phyloP scores from a whole-genome alignment of 2,797 vertebrate genomes.

The Dendrocincla tyrannina region DNA sequence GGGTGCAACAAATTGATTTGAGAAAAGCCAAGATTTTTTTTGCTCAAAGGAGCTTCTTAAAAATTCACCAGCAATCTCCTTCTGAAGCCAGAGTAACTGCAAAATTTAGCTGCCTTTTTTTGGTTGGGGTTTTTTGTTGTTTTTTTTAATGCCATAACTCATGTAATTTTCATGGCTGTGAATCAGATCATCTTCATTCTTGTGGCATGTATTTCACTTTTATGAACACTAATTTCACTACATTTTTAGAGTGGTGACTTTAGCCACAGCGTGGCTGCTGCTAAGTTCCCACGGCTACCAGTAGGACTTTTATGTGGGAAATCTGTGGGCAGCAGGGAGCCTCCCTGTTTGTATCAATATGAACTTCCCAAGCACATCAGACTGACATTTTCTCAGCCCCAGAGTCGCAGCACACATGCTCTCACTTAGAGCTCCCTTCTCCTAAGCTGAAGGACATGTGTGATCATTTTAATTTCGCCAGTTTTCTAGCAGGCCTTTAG shows the following conservation, averaged over 20 bases:
- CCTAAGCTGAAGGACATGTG: slow-evolving; percentile 53
- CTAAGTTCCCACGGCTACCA: slow-evolving; percentile 68
- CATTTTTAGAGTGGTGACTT: slow-evolving; percentile 56
- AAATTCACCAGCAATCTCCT: background rate
- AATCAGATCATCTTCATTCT: slow-evolving; percentile 62
- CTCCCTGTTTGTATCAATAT: slow-evolving; percentile 70
- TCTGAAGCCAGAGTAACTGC: background rate
- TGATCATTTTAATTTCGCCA: slow-evolving; percentile 22
- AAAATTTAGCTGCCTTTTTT: background rate
- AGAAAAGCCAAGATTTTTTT: background rate
- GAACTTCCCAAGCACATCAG: slow-evolving; percentile 66
- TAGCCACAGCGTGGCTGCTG: slow-evolving; percentile 64
- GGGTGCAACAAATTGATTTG: background rate
- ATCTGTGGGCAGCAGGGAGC: slow-evolving; percentile 71
- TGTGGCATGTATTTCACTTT: slow-evolving; percentile 64
- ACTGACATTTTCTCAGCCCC: slow-evolving; percentile 62
- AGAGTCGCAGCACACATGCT: slow-evolving; percentile 61
- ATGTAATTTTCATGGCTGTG: slow-evolving; percentile 45
- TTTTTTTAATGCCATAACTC: slow-evolving; percentile 6
- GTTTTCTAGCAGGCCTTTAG: slow-evolving; percentile 7
- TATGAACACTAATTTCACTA: slow-evolving; percentile 64
- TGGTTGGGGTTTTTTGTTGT: background rate
- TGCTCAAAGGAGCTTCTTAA: background rate
- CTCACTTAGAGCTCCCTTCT: slow-evolving; percentile 56
- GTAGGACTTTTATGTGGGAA: slow-evolving; percentile 73